Percentiles rank a stretch among this genome's conserved stretches.
Conservation (phyloP, 2,113 vertebrate genomes). For the Circaetus cinerascens region DNA sequence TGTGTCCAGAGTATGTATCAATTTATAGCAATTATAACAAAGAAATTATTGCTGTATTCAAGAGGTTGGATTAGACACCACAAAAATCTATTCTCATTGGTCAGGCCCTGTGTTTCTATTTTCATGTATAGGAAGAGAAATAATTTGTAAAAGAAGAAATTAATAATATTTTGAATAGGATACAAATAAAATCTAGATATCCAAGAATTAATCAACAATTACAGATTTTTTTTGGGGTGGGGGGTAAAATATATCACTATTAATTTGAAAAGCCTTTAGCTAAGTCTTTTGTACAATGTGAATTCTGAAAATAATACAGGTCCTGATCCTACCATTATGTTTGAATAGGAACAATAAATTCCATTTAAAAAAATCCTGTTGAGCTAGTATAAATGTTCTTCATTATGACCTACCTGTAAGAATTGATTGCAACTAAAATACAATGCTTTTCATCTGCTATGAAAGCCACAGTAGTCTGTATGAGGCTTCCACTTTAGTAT, state of each 20-base stretch:
- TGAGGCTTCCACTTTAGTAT: background rate
- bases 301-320: background rate
- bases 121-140: background rate
- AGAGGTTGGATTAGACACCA: background rate
- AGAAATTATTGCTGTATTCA: background rate
- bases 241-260: background rate
- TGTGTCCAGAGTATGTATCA: background rate
- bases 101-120: background rate
- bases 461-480: background rate
- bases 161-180: background rate
- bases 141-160: background rate
- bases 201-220: background rate
- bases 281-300: background rate
- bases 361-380: background rate
- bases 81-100: background rate
- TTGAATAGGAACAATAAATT: background rate
- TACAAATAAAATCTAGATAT: background rate
- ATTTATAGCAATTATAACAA: background rate
- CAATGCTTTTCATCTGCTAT: background rate
- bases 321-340: background rate
- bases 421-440: background rate
- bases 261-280: background rate
- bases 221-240: background rate
- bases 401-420: background rate
- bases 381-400: background rate